Evolutionary conservation across 2,797 vertebrate genomes (phyloP).

Genomic region (Vireo griseus): DNA sequence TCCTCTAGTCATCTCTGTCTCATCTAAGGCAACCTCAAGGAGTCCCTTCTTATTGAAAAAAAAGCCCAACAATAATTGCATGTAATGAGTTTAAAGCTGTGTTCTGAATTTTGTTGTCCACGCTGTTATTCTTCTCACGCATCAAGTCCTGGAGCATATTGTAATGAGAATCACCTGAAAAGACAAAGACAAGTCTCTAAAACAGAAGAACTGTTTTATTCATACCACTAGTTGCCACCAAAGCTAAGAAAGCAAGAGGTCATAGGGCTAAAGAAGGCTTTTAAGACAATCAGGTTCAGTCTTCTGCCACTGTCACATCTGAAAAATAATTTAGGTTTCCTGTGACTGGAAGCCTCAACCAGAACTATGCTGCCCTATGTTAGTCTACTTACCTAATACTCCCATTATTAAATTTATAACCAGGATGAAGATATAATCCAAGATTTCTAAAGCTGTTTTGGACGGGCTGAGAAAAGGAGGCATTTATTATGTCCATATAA

Average conservation of each 20-base stretch:
- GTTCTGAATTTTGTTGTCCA: not conserved
- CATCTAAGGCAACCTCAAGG: not conserved
- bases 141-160: not conserved
- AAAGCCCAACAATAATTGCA: accelerated
- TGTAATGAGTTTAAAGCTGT: not conserved
- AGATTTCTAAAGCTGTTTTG: not conserved
- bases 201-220: not conserved
- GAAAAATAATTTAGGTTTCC: not conserved
- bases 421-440: not conserved
- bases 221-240: not conserved
- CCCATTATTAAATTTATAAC: not conserved
- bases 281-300: not conserved
- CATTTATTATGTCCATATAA: not conserved
- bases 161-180: not conserved
- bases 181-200: not conserved
- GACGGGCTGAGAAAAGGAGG: not conserved
- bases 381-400: not conserved
- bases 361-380: not conserved
- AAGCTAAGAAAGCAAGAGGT: not conserved
- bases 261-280: not conserved
- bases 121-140: not conserved
- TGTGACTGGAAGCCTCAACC: not conserved
- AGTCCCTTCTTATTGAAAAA: not conserved
- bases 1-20: not conserved
- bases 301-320: not conserved